phyloP scores from a whole-genome alignment of 1,140 invertebrate genomes.

The Agrypnia vestita region DNA sequence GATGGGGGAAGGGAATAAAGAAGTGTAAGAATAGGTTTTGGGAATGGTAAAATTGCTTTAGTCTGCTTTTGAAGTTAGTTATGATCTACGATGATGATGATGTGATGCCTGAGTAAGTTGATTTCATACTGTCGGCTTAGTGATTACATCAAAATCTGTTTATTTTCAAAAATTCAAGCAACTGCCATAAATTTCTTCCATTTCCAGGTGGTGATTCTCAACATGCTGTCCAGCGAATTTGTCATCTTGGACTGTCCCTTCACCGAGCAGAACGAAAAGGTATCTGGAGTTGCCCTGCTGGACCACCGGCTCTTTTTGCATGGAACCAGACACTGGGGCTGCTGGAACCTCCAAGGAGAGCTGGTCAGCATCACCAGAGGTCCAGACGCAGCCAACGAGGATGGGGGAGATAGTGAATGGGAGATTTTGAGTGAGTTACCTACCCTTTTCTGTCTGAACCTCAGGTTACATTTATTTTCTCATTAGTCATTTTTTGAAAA shows the following conservation, averaged over 20 bases:
- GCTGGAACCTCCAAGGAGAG: constrained; percentile 85
- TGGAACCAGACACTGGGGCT: constrained; percentile 78
- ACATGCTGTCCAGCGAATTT: constrained; percentile 93
- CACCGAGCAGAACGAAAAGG: constrained; percentile 77
- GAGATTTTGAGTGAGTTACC: constrained; percentile 78
- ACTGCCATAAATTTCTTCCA: neutral
- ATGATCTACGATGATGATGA: too few relatives aligned
- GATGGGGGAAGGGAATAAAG: too few relatives aligned
- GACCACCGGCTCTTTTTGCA: constrained; percentile 85
- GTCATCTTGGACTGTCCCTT: constrained; percentile 88
- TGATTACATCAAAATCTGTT: too few relatives aligned
- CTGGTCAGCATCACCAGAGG: constrained; percentile 75
- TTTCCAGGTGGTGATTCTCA: constrained; percentile 85
- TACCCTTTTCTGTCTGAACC: too few relatives aligned
- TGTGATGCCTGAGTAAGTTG: too few relatives aligned
- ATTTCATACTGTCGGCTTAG: too few relatives aligned
- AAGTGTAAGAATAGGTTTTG: too few relatives aligned
- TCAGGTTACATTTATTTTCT: too few relatives aligned
- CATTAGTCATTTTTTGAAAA: too few relatives aligned
- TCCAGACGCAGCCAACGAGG: constrained; percentile 73
- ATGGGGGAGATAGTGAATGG: constrained; percentile 72
- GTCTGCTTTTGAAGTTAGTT: too few relatives aligned
- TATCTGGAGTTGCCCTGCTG: constrained; percentile 82
- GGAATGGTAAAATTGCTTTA: too few relatives aligned
- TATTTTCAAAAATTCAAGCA: too few relatives aligned